Conservation (phyloP, 2,113 vertebrate species). For the Stigmatopora argus region DNA sequence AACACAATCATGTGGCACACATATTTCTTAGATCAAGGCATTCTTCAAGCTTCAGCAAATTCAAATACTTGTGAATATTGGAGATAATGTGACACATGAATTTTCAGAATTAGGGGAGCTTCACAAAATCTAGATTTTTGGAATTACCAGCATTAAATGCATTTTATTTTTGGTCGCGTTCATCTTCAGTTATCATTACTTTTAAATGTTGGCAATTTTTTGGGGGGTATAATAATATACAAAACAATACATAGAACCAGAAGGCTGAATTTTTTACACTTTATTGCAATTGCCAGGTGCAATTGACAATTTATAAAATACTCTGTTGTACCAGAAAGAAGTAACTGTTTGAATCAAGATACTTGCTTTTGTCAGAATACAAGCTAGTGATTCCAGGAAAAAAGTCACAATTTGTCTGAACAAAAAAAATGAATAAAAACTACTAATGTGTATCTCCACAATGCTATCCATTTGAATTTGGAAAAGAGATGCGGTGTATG, state of each 20-base stretch:
- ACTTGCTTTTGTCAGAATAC: too few relatives aligned
- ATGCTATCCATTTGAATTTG: not conserved
- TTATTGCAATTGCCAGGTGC: too few relatives aligned
- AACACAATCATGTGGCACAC: conserved; percentile 7
- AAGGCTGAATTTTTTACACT: not conserved
- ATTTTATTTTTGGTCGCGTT: not conserved
- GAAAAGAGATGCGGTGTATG: too few relatives aligned
- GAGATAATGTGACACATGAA: not conserved
- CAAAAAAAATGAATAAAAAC: not conserved
- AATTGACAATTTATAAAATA: not conserved
- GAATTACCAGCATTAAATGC: not conserved
- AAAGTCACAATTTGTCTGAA: not conserved
- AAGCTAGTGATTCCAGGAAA: too few relatives aligned
- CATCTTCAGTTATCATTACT: not conserved
- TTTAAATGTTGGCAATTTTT: not conserved
- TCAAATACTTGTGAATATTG: not conserved
- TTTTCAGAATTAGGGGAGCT: not conserved
- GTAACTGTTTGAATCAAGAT: too few relatives aligned
- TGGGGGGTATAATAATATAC: not conserved
- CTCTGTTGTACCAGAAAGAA: too few relatives aligned
- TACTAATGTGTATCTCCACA: not conserved
- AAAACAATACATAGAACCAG: not conserved
- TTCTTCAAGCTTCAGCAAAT: not conserved
- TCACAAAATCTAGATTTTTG: not conserved
- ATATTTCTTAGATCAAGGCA: not conserved